Base-by-base conservation (phyloP, 2,888 invertebrate species). In the Bellardia pandia region DNA sequence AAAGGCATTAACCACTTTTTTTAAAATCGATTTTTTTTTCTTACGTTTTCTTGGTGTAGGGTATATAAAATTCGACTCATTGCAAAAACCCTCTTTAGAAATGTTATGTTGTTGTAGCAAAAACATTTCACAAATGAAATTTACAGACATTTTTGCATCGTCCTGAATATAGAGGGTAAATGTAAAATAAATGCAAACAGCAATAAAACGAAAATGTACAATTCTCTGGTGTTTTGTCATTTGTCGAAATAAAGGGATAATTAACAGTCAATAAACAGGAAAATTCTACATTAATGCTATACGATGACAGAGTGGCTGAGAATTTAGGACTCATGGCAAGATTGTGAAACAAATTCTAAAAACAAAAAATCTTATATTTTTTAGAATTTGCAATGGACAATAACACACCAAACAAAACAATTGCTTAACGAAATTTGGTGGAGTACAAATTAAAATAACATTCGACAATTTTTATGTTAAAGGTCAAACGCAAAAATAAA, bases 201-300 rank as follows among this genome's bases (percentile, higher is more conserved):
- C 60, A 58, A 64, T 76, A 58, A 60, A 78, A 23, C 11, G 58
- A 74, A 68, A 33, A 66, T 60, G n/a, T 37, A 4, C 14, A 80
- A 75, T 79, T 85, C 69, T 71, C 79, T 80, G 23, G 68, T 62
- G 68, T 62, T 62, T 9, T 80, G 75, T 80, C 79, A 85, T 79
- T 75, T 85, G 75, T 56, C 53, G 74, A 75, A 85, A 62, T 79
- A 66, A 23, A 30, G 8, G 62, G 51, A 79, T 75, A 85, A 85
- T 79, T 85, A 79, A 85, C 85, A 85, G 74, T 74, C 68, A 79
- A 75, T 85, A 85, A 79, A 75, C 13, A 68, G 37, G 45, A 13
- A 79, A 58, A 51, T 68, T 66, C 40, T 33, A 33, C 51, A 58
- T 60, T 56, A 78, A 66, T 74, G 42, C n/a, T 13, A 56, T 3